These are phyloP conservation scores for Aegypius monachus DNA, from an alignment of 2,113 vertebrate species.

Conservation along the genomic window DNA sequence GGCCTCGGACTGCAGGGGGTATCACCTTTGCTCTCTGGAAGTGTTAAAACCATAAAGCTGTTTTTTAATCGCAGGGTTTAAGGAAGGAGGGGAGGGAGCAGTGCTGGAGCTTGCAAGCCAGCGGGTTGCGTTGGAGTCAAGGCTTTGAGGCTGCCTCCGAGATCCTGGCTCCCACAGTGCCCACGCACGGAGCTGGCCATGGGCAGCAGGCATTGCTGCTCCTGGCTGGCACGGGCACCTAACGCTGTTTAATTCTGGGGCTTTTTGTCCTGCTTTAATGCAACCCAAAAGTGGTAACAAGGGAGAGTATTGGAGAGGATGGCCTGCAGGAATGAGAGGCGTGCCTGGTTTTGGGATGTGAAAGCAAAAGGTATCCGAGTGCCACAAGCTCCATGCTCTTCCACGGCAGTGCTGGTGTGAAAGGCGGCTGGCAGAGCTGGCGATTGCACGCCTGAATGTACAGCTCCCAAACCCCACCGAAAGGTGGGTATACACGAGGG, in stretches of 20 bases:
- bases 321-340: accelerated
- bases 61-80: neutral
- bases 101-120: accelerated
- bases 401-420: accelerated
- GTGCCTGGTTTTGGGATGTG: neutral
- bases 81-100: neutral
- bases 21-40: neutral
- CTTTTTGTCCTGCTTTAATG: neutral
- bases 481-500: accelerated
- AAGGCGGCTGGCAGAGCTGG: neutral
- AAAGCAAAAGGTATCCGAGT: neutral
- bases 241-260: accelerated
- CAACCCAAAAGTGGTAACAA: accelerated
- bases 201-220: neutral
- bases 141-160: neutral
- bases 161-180: neutral
- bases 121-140: accelerated
- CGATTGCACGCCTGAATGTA: neutral
- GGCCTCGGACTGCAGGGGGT: accelerated
- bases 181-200: accelerated
- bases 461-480: neutral
- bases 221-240: neutral
- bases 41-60: neutral
- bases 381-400: accelerated
- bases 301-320: neutral